Evolutionary conservation across 2,113 vertebrate genomes (phyloP).

Genomic region (Oophaga pumilio): DNA sequence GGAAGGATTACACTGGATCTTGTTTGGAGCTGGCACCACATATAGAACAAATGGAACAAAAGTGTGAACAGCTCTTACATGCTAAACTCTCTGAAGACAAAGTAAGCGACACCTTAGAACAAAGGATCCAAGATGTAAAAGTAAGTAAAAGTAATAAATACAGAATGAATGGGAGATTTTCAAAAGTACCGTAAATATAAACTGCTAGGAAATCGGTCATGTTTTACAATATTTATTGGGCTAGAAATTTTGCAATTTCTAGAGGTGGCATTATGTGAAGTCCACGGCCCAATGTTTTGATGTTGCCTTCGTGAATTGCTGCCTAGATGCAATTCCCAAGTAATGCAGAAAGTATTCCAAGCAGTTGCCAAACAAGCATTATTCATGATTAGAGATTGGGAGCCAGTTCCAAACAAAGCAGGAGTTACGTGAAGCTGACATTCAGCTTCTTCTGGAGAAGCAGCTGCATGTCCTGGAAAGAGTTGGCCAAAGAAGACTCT

Average conservation of each 20-base stretch:
- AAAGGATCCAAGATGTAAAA: constrained; percentile 69
- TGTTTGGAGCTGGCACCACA: constrained; percentile 62
- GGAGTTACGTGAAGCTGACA: not conserved
- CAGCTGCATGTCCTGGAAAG: not conserved
- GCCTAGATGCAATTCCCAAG: not conserved
- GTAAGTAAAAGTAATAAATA: constrained; percentile 63
- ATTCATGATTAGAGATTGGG: not conserved
- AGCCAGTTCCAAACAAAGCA: not conserved
- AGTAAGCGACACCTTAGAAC: constrained; percentile 66
- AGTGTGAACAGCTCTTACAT: constrained; percentile 64
- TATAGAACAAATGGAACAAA: constrained; percentile 69
- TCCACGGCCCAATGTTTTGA: not conserved
- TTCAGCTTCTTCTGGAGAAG: not conserved
- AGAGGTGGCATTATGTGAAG: not conserved
- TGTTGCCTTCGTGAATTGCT: not conserved
- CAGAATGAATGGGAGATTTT: not conserved
- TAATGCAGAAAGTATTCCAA: not conserved
- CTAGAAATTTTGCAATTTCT: not conserved
- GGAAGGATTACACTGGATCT: constrained; percentile 67
- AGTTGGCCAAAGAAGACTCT: not conserved
- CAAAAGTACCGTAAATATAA: not conserved
- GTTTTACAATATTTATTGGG: no score
- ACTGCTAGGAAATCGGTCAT: no score
- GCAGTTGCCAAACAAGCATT: not conserved
- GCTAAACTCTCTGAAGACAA: constrained; percentile 61